These are phyloP conservation scores for Lethrus apterus DNA, from an alignment of 1,140 invertebrate genomes.

Conservation along the genomic window DNA sequence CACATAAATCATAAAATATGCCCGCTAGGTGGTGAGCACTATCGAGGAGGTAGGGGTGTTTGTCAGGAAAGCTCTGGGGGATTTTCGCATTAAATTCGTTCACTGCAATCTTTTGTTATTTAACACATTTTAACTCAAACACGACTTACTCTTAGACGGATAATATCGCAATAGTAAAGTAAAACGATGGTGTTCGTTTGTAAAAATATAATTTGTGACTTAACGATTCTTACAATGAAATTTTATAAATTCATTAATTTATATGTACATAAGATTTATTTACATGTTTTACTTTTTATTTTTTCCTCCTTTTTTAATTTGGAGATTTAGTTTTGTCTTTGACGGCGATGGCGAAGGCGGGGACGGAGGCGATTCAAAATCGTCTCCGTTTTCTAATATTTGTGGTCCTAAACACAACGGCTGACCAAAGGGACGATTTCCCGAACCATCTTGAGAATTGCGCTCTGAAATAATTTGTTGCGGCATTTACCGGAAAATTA, in stretches of 20 bases:
- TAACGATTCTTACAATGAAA: too few relatives aligned
- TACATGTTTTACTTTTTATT: conserved; percentile 26
- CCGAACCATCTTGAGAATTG: conserved; percentile 49
- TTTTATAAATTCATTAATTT: conserved; percentile 2
- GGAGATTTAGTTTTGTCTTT: conserved; percentile 28
- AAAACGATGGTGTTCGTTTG: background rate
- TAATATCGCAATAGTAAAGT: background rate
- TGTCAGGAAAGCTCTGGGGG: conserved; percentile 5
- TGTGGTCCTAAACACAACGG: conserved; percentile 53
- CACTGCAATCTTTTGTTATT: conserved; percentile 12
- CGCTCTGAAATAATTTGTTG: conserved; percentile 39
- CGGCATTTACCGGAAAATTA: too few relatives aligned
- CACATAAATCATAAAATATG: background rate
- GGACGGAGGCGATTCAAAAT: conserved; percentile 42
- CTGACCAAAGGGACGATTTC: conserved; percentile 66
- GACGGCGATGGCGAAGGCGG: conserved; percentile 37
- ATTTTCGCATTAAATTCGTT: conserved; percentile 5
- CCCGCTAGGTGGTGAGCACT: background rate
- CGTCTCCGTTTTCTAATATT: conserved; percentile 46
- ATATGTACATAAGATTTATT: background rate
- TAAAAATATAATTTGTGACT: conserved; percentile 14
- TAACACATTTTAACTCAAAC: conserved; percentile 6
- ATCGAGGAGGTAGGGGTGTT: background rate
- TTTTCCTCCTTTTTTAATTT: conserved; percentile 27
- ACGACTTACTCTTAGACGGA: conserved; percentile 5